phyloP scores from a whole-genome alignment of 2,797 vertebrate genomes.

The Malacoctenus gilli region DNA sequence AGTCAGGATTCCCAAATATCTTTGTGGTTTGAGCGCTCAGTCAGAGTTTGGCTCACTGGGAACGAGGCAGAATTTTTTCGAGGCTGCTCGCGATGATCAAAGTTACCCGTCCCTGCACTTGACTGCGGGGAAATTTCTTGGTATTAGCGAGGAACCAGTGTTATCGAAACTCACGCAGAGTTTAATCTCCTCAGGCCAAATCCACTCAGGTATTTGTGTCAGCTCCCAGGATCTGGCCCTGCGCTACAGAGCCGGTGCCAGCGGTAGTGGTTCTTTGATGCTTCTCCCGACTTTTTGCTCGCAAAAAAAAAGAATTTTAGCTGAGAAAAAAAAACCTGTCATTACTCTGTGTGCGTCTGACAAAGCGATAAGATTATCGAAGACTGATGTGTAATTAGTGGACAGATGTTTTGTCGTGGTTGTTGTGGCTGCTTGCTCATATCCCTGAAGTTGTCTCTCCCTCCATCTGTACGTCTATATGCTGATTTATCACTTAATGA shows the following conservation, averaged over 20 bases:
- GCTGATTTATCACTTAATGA: slow-evolving; percentile 1
- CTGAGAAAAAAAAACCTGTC: not conserved
- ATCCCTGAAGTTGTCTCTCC: slow-evolving; percentile 2
- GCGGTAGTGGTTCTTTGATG: slow-evolving; percentile 4
- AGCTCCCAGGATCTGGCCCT: slow-evolving; percentile 21
- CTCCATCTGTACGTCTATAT: not conserved
- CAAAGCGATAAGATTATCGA: not conserved
- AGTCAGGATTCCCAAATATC: too few species aligned
- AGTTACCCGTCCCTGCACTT: not conserved
- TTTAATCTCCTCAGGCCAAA: slow-evolving; percentile 55
- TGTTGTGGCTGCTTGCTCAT: not conserved
- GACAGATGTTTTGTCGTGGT: too few species aligned
- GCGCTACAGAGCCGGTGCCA: slow-evolving; percentile 17
- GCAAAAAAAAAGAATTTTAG: not conserved
- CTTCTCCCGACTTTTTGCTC: slow-evolving; percentile 6
- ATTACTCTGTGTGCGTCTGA: not conserved
- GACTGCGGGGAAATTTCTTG: slow-evolving; percentile 30
- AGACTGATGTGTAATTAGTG: not conserved
- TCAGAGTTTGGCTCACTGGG: too few species aligned
- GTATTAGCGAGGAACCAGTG: slow-evolving; percentile 26
- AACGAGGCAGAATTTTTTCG: too few species aligned
- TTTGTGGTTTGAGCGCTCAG: too few species aligned
- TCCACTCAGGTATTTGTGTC: slow-evolving; percentile 51
- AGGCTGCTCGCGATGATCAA: too few species aligned
- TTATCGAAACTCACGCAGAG: slow-evolving; percentile 31